phyloP scores from a whole-genome alignment of 2,797 vertebrate species.

The Pseudochirops corinnae region DNA sequence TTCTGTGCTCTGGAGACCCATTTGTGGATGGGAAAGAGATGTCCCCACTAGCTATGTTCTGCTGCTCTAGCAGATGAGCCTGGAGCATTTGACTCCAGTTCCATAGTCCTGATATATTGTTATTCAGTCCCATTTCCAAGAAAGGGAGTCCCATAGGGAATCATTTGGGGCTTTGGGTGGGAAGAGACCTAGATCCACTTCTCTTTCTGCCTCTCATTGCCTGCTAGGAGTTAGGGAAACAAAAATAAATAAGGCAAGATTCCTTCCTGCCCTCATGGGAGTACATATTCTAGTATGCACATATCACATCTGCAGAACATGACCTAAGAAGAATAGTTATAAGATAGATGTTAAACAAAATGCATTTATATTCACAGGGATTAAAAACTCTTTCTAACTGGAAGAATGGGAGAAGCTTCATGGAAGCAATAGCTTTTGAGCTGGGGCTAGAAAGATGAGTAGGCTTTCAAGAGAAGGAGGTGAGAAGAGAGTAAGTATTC shows the following conservation, averaged over 20 bases:
- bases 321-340: background rate
- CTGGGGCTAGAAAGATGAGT: background rate
- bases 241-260: background rate
- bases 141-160: accelerated
- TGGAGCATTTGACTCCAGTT: background rate
- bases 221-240: background rate
- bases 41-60: background rate
- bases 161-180: background rate
- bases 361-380: background rate
- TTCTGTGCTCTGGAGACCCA: background rate
- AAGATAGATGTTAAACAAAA: background rate
- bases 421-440: background rate
- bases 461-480: background rate
- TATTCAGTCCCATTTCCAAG: background rate
- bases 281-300: background rate
- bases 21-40: background rate
- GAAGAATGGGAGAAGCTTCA: background rate
- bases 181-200: background rate
- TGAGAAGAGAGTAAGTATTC: background rate
- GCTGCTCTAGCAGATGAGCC: background rate
- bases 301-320: background rate
- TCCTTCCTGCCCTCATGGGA: background rate
- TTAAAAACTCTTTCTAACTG: background rate
- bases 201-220: background rate
- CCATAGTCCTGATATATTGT: too few relatives aligned